Evolutionary conservation across 2,113 vertebrate species (phyloP), one percentile per base, ranked within the genome.

Genomic region (Lycaon pictus): DNA sequence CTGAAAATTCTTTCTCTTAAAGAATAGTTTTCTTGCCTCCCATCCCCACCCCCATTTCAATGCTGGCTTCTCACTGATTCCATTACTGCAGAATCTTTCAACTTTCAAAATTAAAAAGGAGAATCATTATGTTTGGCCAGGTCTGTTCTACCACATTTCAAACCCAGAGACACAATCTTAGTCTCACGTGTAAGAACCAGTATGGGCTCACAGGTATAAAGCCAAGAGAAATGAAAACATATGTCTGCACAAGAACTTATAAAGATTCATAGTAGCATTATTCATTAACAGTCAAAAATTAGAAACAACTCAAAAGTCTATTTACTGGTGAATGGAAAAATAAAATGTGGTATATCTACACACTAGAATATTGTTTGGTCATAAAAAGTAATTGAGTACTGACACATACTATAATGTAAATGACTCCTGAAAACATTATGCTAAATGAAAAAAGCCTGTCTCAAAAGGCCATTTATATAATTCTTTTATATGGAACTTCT

Each of bases 81-180:
- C 67, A 94, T 48, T 67, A 79, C 2, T 48, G 67, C 8, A 92
- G 87, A 94, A 71, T 35, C 67, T 91, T 86, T 83, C 32, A 90
- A 92, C 23, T 60, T 96, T 86, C 69, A 92, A 93, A 85, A 89
- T 86, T 92, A 88, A 71, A 93, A 93, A 90, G 29, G 56, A 93
- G 22, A 94, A 23, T 89, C 62, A 88, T 51, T 72, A 56, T 79
- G 19, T 77, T 97, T 92, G 67, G 77, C 48, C 77, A 88, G n/a
- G 92, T 83, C 25, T 51, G 88, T 93, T 96, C 81, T 95, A 69
- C 20, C 74, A 43, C 16, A 84, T 90, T 95, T 93, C 53, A 97
- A 94, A 65, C 16, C 58, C 53, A 94, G 62, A 88, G 56, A 81
- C 23, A 88, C 1, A 94, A 77, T 71, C 9, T 87, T 93, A 95